phyloP scores from a whole-genome alignment of 2,113 vertebrate species.

The Morone saxatilis region DNA sequence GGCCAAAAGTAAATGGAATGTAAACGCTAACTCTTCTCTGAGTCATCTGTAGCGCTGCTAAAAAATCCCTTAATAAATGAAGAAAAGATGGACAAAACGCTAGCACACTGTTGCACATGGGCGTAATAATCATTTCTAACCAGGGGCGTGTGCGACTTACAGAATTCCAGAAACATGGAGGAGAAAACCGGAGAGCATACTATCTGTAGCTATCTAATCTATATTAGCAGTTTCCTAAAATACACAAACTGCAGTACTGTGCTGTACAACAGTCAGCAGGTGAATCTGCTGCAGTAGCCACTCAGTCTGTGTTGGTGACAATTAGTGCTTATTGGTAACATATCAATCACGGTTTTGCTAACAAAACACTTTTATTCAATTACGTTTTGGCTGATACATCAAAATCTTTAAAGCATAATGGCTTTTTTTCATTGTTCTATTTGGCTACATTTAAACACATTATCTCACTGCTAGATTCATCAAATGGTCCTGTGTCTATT shows the following conservation, averaged over 20 bases:
- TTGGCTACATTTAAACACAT: not conserved
- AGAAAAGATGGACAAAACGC: slow-evolving; percentile 62
- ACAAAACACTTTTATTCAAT: slow-evolving; percentile 10
- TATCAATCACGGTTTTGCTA: not conserved
- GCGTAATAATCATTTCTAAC: slow-evolving; percentile 67
- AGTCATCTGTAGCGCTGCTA: slow-evolving; percentile 62
- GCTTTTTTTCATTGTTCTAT: not conserved
- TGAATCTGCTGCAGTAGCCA: slow-evolving; percentile 17
- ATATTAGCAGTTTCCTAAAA: slow-evolving; percentile 31
- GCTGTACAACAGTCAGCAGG: not conserved
- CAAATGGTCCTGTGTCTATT: not conserved
- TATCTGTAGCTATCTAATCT: slow-evolving; percentile 36
- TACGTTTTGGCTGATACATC: not conserved
- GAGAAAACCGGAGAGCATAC: not conserved
- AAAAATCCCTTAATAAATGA: slow-evolving; percentile 67
- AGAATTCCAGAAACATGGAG: slow-evolving; percentile 38
- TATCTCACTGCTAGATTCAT: not conserved
- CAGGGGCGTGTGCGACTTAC: slow-evolving; percentile 52
- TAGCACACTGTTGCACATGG: slow-evolving; percentile 62
- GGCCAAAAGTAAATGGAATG: slow-evolving; percentile 73
- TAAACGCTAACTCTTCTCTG: slow-evolving; percentile 70
- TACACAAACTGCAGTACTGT: not conserved
- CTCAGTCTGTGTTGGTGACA: slow-evolving; percentile 28
- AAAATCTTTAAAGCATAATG: slow-evolving; percentile 1
- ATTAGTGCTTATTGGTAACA: slow-evolving; percentile 8